Evolutionary conservation across 1,140 invertebrate genomes (phyloP).

Genomic region (Psix sp.): DNA sequence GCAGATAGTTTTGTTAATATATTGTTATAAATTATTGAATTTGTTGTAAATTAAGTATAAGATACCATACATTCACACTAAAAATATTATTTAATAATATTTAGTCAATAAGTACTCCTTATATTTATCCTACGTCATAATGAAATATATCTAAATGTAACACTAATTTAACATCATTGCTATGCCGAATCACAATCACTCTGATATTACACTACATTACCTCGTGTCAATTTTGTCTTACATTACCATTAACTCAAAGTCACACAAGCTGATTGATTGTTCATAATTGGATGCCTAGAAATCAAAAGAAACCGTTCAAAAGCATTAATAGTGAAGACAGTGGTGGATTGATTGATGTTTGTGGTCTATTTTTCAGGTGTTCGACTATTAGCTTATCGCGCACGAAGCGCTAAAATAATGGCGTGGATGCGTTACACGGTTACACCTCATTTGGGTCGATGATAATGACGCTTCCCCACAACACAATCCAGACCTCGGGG

Average conservation of each 20-base stretch:
- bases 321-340: conserved; percentile 4
- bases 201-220: no score
- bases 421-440: conserved; percentile 53
- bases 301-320: conserved; percentile 2
- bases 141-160: no score
- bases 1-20: no score
- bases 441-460: conserved; percentile 57
- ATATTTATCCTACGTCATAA: no score
- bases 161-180: no score
- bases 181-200: no score
- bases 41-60: no score
- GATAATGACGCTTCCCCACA: conserved; percentile 49
- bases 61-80: no score
- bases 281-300: conserved; percentile 1
- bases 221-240: background rate
- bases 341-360: conserved; percentile 28
- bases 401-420: conserved; percentile 44
- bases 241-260: background rate
- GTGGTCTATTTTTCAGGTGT: conserved; percentile 26
- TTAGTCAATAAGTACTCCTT: no score
- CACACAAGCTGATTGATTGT: conserved; percentile 11
- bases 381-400: conserved; percentile 42
- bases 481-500: conserved; percentile 46
- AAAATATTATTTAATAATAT: no score
- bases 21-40: no score